A percentile compares a stretch with the other conserved stretches of the same genome.
Conservation (phyloP, 1,140 invertebrate species). For the Magallana angulata region DNA sequence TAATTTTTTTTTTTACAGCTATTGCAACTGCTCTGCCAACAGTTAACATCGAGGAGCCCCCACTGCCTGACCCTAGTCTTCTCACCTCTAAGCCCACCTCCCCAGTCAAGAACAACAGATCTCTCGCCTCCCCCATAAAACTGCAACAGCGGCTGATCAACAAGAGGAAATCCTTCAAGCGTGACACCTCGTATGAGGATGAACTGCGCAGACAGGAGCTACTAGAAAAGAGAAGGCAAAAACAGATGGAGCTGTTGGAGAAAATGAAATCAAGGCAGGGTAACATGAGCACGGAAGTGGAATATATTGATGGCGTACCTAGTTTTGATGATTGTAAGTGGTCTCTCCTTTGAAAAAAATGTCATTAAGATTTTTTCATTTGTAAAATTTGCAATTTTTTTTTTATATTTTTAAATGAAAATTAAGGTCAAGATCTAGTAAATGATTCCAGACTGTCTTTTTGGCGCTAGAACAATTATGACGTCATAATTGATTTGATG, state of each 20-base stretch:
- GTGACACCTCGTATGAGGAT: slow-evolving; percentile 69
- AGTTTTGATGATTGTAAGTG: slow-evolving; percentile 75
- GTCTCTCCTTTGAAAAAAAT: background rate
- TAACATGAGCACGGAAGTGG: slow-evolving; percentile 34
- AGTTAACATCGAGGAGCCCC: slow-evolving; percentile 46
- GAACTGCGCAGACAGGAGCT: slow-evolving; percentile 66
- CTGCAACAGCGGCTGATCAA: slow-evolving; percentile 48
- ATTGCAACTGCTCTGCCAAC: slow-evolving; percentile 10
- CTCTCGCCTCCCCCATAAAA: slow-evolving; percentile 39
- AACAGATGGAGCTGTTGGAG: slow-evolving; percentile 66
- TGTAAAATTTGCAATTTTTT: too few relatives aligned
- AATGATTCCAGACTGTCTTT: too few relatives aligned
- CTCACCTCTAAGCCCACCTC: background rate
- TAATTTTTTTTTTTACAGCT: background rate
- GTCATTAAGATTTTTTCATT: too few relatives aligned
- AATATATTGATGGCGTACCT: slow-evolving; percentile 57
- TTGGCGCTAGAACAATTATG: too few relatives aligned
- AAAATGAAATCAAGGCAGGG: slow-evolving; percentile 58
- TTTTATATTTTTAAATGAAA: too few relatives aligned
- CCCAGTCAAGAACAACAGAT: background rate
- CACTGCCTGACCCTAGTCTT: slow-evolving; percentile 47
- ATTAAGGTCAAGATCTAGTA: too few relatives aligned
- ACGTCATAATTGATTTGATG: too few relatives aligned
- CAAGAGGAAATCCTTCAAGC: slow-evolving; percentile 54
- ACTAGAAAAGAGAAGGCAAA: slow-evolving; percentile 69